Evolutionary conservation across 2,113 vertebrate genomes (phyloP).

Genomic region (Dolichallabes microphthalmus): DNA sequence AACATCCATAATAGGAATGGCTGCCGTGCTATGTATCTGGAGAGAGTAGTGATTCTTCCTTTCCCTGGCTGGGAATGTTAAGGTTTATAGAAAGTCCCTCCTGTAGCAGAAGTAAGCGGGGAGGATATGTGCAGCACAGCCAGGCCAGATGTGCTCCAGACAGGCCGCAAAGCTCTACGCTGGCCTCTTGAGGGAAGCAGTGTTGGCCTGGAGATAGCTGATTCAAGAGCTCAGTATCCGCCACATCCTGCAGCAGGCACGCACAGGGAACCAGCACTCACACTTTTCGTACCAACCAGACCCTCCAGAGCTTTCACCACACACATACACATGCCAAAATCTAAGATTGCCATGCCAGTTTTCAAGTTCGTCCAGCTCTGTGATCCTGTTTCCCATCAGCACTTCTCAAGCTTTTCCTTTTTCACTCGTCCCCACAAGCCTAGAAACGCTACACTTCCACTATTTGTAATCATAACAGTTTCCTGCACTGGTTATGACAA

Average conservation of each 20-base stretch:
- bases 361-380: conserved; percentile 21
- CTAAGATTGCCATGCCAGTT: conserved; percentile 20
- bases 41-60: conserved; percentile 21
- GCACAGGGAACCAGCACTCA: conserved; percentile 37
- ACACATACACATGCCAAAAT: conserved; percentile 23
- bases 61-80: conserved; percentile 30
- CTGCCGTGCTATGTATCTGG: not conserved
- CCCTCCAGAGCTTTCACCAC: conserved; percentile 20
- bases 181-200: conserved; percentile 54
- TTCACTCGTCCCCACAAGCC: not conserved
- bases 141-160: conserved; percentile 35
- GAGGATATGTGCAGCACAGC: conserved; percentile 25
- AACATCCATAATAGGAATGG: conserved; percentile 35
- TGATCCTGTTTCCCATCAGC: conserved; percentile 40
- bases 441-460: conserved; percentile 31
- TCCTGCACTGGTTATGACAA: conserved; percentile 19
- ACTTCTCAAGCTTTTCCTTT: conserved; percentile 24
- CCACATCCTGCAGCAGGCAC: conserved; percentile 59
- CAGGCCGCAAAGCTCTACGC: conserved; percentile 18
- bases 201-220: conserved; percentile 49
- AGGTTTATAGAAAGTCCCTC: conserved; percentile 48
- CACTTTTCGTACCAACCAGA: conserved; percentile 24
- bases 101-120: conserved; percentile 2
- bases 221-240: conserved; percentile 58
- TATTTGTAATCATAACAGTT: conserved; percentile 29